Conservation (phyloP, 2,797 vertebrate species). For the Myotis findleyi region DNA sequence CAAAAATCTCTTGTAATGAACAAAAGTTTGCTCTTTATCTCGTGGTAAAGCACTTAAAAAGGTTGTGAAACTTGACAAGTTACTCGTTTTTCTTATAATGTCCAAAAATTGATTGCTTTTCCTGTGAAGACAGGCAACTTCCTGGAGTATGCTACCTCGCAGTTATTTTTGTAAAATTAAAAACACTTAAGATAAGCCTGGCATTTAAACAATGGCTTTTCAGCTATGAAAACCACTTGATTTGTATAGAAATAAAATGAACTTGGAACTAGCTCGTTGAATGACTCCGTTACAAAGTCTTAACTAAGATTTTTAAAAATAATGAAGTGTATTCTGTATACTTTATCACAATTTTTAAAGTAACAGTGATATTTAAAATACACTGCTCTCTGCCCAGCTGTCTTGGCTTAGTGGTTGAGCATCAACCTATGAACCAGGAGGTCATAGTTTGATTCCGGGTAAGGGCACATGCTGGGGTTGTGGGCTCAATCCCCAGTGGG, state of each 20-base stretch:
- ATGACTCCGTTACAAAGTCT: constrained; percentile 33
- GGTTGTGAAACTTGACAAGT: not conserved
- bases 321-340: not conserved
- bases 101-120: constrained; percentile 2
- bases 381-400: not conserved
- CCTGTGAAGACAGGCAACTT: constrained; percentile 8
- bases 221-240: constrained; percentile 36
- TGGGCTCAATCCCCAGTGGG: too few species aligned
- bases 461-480: not conserved
- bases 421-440: not conserved
- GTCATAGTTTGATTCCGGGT: not conserved
- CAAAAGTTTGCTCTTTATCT: not conserved
- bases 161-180: constrained; percentile 31
- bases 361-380: not conserved
- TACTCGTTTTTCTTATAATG: not conserved
- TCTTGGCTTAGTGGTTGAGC: not conserved
- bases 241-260: not conserved
- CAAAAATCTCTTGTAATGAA: not conserved
- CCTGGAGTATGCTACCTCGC: not conserved
- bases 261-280: not conserved
- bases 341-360: not conserved
- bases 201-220: constrained; percentile 16
- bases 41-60: not conserved
- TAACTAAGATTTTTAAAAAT: not conserved
- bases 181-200: not conserved